phyloP scores from a whole-genome alignment of 2,888 invertebrate species.

The Lithophane ornitopus region DNA sequence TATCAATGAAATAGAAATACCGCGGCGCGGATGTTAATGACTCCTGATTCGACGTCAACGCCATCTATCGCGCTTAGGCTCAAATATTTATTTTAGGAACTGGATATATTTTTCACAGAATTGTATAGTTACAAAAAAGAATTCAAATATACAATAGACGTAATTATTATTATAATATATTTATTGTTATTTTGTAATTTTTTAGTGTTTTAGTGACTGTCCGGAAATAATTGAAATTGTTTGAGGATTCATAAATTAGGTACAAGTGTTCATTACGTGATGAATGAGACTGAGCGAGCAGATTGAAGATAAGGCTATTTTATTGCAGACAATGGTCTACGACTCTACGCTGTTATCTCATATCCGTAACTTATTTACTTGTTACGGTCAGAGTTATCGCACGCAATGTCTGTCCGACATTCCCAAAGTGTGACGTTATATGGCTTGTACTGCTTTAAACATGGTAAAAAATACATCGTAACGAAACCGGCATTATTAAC shows the following conservation, averaged over 20 bases:
- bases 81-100: background rate
- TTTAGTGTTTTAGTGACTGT: background rate
- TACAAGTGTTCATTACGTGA: conserved; percentile 22
- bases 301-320: conserved; percentile 38
- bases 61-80: background rate
- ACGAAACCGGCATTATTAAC: background rate
- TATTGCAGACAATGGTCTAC: conserved; percentile 25
- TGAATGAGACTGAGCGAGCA: conserved; percentile 1
- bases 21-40: too few relatives aligned
- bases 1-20: background rate
- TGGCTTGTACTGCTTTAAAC: too few relatives aligned
- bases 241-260: background rate
- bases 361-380: conserved; percentile 43
- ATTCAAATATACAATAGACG: too few relatives aligned
- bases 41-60: background rate
- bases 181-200: too few relatives aligned
- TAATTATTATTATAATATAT: too few relatives aligned
- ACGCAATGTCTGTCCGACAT: conserved; percentile 26
- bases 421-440: background rate
- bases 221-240: background rate
- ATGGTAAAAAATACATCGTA: background rate
- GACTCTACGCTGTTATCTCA: conserved; percentile 30
- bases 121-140: background rate
- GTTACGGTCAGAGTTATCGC: conserved; percentile 14
- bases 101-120: background rate